These are phyloP conservation scores for Myopa tessellatipennis DNA, from an alignment of 2,888 invertebrate genomes.

Conservation along the genomic window DNA sequence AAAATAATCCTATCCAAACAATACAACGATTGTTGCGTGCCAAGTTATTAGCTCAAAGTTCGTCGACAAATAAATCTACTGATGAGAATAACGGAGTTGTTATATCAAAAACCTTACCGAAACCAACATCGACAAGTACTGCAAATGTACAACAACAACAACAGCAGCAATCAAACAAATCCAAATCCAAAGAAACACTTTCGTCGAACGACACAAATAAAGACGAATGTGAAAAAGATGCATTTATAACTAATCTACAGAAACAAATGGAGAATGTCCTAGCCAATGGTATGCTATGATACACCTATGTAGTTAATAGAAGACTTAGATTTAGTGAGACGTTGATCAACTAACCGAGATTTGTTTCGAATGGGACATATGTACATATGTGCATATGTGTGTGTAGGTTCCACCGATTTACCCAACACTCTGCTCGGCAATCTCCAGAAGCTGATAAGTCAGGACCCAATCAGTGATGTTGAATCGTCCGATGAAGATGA, in stretches of 20 bases:
- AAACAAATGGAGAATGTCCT: slow-evolving; percentile 50
- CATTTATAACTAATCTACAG: slow-evolving; percentile 51
- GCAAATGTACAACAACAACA: neutral
- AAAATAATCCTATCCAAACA: slow-evolving; percentile 47
- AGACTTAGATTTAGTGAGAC: too few species aligned
- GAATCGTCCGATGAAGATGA: slow-evolving; percentile 70
- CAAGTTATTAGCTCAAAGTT: slow-evolving; percentile 51
- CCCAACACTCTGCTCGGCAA: slow-evolving; percentile 57
- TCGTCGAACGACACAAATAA: slow-evolving; percentile 24
- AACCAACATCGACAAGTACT: slow-evolving; percentile 26
- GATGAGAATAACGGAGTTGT: neutral
- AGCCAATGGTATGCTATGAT: slow-evolving; percentile 46
- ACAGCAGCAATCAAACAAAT: slow-evolving; percentile 32
- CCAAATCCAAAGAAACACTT: slow-evolving; percentile 43
- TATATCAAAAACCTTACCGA: neutral
- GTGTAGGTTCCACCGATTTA: slow-evolving; percentile 51
- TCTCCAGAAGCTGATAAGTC: slow-evolving; percentile 60
- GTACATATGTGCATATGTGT: too few species aligned
- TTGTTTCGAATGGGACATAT: too few species aligned
- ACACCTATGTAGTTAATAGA: too few species aligned
- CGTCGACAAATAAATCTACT: neutral
- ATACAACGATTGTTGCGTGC: slow-evolving; percentile 56
- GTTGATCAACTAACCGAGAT: too few species aligned
- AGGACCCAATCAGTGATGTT: slow-evolving; percentile 58
- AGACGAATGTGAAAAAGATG: slow-evolving; percentile 42